Evolutionary conservation across 35 echinoderm and acorn worm genomes (phyloP).

Genomic region (Anneissia japonica): DNA sequence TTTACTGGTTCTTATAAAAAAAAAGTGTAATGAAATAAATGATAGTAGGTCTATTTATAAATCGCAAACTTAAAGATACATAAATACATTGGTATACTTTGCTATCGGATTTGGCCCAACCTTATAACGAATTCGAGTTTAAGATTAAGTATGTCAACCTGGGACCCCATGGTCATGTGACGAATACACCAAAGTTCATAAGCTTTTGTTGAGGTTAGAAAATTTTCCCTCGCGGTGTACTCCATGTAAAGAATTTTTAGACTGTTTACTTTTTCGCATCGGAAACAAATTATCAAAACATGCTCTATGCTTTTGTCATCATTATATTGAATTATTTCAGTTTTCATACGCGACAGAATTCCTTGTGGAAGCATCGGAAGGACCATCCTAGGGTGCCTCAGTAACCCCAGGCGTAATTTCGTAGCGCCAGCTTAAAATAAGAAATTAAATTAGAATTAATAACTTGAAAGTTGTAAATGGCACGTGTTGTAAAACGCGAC

Average conservation of each 20-base stretch:
- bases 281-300: conserved; percentile 2
- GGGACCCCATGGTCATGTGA: neutral
- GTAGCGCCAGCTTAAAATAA: neutral
- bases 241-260: neutral
- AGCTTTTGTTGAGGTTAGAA: neutral
- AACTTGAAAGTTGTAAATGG: neutral
- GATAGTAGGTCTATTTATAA: no score
- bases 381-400: neutral
- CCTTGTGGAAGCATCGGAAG: neutral
- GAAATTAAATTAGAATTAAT: neutral
- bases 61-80: no score
- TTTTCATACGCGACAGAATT: neutral
- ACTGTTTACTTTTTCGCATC: neutral
- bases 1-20: no score
- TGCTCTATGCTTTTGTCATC: neutral
- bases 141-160: neutral
- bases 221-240: neutral
- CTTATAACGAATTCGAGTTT: neutral
- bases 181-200: neutral
- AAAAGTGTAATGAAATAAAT: no score
- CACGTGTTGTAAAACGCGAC: neutral
- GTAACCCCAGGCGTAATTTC: neutral
- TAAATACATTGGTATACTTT: no score
- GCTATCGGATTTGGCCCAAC: no score
- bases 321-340: neutral